Evolutionary conservation across 2,113 vertebrate species (phyloP).

Genomic region (Phalacrocorax pelagicus): DNA sequence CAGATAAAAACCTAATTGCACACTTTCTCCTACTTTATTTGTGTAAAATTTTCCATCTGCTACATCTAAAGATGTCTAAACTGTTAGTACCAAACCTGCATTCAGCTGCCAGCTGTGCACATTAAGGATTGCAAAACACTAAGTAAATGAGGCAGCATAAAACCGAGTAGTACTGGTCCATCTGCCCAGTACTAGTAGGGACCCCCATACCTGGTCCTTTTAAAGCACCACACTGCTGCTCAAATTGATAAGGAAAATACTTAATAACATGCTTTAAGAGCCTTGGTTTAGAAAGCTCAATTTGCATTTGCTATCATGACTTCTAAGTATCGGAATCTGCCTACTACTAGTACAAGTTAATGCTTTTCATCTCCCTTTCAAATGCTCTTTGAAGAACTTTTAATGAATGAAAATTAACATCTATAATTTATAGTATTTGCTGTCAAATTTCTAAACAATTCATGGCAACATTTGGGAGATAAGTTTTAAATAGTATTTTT

Average conservation of each 20-base stretch:
- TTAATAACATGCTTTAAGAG: conserved; percentile 70
- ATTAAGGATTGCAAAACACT: conserved; percentile 87
- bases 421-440: conserved; percentile 68
- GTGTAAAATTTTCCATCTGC: conserved; percentile 91
- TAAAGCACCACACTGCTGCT: conserved; percentile 70
- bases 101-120: conserved; percentile 89
- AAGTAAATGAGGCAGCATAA: conserved; percentile 86
- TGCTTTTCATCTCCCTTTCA: conserved; percentile 69
- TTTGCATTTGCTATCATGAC: conserved; percentile 76
- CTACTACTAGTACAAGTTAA: conserved; percentile 69
- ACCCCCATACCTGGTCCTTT: conserved; percentile 81
- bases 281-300: conserved; percentile 66
- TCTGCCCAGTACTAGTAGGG: conserved; percentile 83
- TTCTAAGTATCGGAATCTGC: conserved; percentile 69
- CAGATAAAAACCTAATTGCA: conserved; percentile 87
- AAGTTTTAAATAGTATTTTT: conserved; percentile 61
- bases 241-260: conserved; percentile 71
- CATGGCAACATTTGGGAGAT: conserved; percentile 50
- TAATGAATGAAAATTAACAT: conserved; percentile 74
- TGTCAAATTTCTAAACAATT: conserved; percentile 72
- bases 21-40: conserved; percentile 90
- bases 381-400: conserved; percentile 74
- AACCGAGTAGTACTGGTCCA: conserved; percentile 83
- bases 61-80: conserved; percentile 91
- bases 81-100: conserved; percentile 89